Conservation (phyloP, 2,888 invertebrate species). For the Meta bourneti region DNA sequence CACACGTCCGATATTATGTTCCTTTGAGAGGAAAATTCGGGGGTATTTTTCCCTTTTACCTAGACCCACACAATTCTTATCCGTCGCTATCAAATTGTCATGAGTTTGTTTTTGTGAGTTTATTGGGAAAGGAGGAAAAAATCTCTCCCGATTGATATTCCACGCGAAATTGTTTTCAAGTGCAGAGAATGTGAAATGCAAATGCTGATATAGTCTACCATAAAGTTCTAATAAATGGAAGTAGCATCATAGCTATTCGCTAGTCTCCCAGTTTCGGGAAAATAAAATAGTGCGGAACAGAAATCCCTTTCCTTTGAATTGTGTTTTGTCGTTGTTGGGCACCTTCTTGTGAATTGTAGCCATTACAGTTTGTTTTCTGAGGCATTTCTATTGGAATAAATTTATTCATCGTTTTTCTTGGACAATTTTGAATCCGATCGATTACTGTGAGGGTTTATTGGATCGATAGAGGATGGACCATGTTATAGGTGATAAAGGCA, state of each 20-base stretch:
- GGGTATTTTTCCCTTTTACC: constrained; percentile 5
- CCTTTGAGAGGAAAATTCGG: constrained; percentile 35
- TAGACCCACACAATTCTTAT: constrained; percentile 31
- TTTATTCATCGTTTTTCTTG: constrained; percentile 12
- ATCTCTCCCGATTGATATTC: constrained; percentile 23
- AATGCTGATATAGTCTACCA: constrained; percentile 14
- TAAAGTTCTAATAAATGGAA: constrained; percentile 32
- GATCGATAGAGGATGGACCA: background rate
- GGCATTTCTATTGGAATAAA: background rate
- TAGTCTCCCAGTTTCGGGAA: background rate
- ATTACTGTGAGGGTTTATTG: background rate
- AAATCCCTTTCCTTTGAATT: background rate
- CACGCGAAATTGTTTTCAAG: constrained; percentile 18
- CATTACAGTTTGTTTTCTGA: background rate
- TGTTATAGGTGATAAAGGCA: background rate
- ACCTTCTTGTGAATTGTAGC: background rate
- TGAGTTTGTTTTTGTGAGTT: constrained; percentile 43
- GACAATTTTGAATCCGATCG: background rate
- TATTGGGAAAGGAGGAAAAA: constrained; percentile 24
- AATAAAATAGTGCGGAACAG: background rate
- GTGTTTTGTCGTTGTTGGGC: background rate
- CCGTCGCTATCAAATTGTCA: constrained; percentile 40
- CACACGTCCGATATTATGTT: constrained; percentile 43
- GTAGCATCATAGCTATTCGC: constrained; percentile 15
- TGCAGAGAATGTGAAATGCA: constrained; percentile 14